Base-by-base conservation (phyloP, 2,113 vertebrate genomes). In the Dicerorhinus sumatrensis region DNA sequence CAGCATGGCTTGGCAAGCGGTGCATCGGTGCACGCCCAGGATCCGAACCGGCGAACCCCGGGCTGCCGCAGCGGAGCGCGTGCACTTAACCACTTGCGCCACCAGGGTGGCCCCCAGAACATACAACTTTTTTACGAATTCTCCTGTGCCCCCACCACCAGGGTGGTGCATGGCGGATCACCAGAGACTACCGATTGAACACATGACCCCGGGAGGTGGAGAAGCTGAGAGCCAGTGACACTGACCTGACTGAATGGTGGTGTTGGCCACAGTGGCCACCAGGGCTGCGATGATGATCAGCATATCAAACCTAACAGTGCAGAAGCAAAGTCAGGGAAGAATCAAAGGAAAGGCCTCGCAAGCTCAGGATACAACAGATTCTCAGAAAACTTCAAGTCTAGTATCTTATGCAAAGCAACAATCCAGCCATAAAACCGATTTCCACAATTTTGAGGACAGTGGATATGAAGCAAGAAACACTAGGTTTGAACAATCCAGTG, bases 201-300 rank as follows among this genome's bases (percentile, higher is more conserved):
- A 1, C 36, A 10, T 0, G 6, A 39, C 25, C 39, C 91, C 5
- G 1, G 18, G 31, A 46, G 27, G 31, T 3, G 11, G 46, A 18
- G n/a, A 73, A 33, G 67, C 63, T 4, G 4, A 12, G 27, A 31
- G 58, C 29, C 8, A 1, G 17, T 1, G 54, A 67, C 89, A 96
- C 99, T 99, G 98, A 99, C 99, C 98, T 91, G 99, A 99, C 60
- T 98, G 99, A 81, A 99, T 70, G 48, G 99, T 97, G 11, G 99
- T 95, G 93, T 99, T 99, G 95, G 99, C 92, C 97, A 99, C 97
- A 0, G 99, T 99, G 89, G 99, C 99, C 94, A 99, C 94, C 92
- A 99, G 98, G 33, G 99, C 99, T 87, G 99, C 98, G 25, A 99
- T 36, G 81, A 99, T 99, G 97, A 99, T 99, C 98, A 99, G 97